Conservation (phyloP, 1,140 invertebrate genomes). For the Ceratina calcarata region DNA sequence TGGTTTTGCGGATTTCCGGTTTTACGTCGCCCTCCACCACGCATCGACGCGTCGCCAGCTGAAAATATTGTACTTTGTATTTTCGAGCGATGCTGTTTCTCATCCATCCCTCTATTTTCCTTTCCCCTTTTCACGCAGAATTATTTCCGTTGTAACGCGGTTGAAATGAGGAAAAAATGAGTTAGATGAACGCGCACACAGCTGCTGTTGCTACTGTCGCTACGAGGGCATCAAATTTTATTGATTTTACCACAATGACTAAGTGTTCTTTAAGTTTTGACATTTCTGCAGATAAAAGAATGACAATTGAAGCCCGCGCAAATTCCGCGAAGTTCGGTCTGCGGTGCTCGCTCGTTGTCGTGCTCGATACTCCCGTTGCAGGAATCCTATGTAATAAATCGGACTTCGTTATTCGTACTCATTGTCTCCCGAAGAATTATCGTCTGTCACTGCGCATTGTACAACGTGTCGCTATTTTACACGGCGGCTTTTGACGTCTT, state of each 20-base stretch:
- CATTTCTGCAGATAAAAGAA: not conserved
- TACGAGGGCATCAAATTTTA: not conserved
- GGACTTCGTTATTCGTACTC: not conserved
- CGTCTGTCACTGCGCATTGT: not conserved
- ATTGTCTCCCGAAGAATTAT: conserved; percentile 23
- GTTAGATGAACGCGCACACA: not conserved
- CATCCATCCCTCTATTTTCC: not conserved
- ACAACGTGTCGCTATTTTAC: not conserved
- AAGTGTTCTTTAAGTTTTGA: not conserved
- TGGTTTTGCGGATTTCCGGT: conserved; percentile 44
- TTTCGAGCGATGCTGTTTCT: conserved; percentile 9
- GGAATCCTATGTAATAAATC: conserved; percentile 8
- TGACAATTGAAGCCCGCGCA: not conserved
- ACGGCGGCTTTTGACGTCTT: conserved; percentile 12
- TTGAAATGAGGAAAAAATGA: not conserved
- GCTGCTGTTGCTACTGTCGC: too few species aligned
- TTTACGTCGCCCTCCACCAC: not conserved
- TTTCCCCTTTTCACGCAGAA: not conserved
- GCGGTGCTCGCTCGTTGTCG: not conserved
- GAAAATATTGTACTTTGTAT: conserved; percentile 32
- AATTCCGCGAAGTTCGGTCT: not conserved
- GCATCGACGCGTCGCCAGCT: too few species aligned
- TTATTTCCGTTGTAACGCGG: conserved; percentile 7
- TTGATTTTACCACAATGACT: not conserved
- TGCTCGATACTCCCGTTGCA: not conserved